phyloP scores from a whole-genome alignment of 2,113 vertebrate species.

The Microcebus ravelobensis region DNA sequence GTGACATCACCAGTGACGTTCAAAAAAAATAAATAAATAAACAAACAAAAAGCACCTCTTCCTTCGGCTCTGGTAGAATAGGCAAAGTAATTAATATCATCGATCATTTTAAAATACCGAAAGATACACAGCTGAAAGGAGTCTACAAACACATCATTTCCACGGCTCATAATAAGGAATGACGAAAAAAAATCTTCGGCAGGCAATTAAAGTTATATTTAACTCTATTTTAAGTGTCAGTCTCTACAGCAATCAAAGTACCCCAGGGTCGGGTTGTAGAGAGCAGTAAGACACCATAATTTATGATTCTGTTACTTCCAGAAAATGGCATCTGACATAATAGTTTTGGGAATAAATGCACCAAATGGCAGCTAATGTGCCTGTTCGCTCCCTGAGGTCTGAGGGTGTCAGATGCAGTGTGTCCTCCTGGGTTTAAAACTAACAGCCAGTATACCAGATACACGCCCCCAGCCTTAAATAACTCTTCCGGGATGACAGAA shows the following conservation, averaged over 20 bases:
- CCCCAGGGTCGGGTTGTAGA: not conserved
- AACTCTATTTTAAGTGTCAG: not conserved
- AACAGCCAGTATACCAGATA: accelerated
- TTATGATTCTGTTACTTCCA: not conserved
- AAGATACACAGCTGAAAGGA: not conserved
- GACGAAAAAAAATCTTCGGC: not conserved
- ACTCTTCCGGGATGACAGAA: not conserved
- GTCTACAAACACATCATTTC: not conserved
- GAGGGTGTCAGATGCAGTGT: accelerated
- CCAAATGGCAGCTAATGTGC: accelerated
- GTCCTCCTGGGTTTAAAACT: not conserved
- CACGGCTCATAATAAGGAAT: not conserved
- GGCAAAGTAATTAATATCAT: not conserved
- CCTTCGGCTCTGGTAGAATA: not conserved
- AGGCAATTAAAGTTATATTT: not conserved
- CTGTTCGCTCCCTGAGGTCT: accelerated
- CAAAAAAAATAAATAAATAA: not conserved
- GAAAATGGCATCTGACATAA: not conserved
- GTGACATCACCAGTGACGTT: not conserved
- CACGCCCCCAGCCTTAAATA: accelerated
- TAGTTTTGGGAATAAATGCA: not conserved
- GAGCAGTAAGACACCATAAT: not conserved
- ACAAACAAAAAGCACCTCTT: not conserved
- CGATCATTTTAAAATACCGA: not conserved
- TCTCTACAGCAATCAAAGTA: not conserved